These are phyloP conservation scores for Tyria jacobaeae DNA, from an alignment of 2,888 invertebrate genomes.

Conservation along the genomic window DNA sequence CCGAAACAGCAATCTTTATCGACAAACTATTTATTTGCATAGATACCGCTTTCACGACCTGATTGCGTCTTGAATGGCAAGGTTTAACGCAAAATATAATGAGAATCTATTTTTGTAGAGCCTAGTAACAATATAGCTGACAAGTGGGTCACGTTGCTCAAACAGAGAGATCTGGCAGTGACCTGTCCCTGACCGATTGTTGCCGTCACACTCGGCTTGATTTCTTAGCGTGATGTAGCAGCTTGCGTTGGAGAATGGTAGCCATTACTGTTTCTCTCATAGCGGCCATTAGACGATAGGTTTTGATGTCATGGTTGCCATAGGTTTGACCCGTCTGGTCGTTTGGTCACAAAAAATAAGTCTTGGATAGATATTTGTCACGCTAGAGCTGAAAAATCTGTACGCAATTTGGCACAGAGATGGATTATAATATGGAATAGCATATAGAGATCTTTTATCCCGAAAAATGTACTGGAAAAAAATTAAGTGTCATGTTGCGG, in stretches of 20 bases:
- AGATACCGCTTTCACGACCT: neutral
- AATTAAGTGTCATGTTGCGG: too few relatives aligned
- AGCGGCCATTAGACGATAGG: neutral
- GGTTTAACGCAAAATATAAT: neutral
- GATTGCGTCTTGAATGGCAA: conserved; percentile 13
- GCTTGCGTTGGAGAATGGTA: neutral
- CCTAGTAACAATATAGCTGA: conserved; percentile 1
- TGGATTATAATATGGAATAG: too few relatives aligned
- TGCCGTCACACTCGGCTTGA: neutral
- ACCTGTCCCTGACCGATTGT: conserved; percentile 29
- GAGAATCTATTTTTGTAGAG: neutral
- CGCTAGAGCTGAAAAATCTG: too few relatives aligned
- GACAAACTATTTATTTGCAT: neutral
- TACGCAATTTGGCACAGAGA: too few relatives aligned
- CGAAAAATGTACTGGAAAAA: too few relatives aligned
- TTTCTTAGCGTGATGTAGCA: neutral
- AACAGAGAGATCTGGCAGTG: conserved; percentile 23
- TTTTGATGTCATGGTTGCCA: neutral
- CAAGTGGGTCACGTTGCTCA: conserved; percentile 28
- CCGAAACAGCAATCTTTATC: neutral
- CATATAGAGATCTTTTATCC: too few relatives aligned
- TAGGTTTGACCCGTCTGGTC: too few relatives aligned
- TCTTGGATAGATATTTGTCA: too few relatives aligned
- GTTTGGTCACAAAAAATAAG: too few relatives aligned
- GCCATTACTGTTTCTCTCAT: neutral